Percentiles rank a stretch among this genome's conserved stretches.
phyloP scores from a whole-genome alignment of 2,113 vertebrate species.

The Tetrao urogallus region DNA sequence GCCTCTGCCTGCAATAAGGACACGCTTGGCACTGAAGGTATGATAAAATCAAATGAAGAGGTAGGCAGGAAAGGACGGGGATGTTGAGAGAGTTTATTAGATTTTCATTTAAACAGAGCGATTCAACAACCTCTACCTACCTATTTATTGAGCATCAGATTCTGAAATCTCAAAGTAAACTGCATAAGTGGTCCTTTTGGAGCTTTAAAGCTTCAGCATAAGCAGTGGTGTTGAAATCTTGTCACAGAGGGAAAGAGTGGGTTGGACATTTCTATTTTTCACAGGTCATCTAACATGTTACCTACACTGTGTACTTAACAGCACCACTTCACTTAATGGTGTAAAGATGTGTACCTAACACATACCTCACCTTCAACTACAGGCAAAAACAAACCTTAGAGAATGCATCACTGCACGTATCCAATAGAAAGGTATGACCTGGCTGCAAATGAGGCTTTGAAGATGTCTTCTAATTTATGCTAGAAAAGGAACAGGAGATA shows the following conservation, averaged over 20 bases:
- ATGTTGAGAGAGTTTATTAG: neutral
- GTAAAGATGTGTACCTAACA: neutral
- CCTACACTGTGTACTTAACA: neutral
- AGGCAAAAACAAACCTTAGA: neutral
- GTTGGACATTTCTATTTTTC: constrained; percentile 1
- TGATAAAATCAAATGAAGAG: neutral
- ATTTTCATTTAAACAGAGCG: neutral
- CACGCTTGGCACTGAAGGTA: neutral
- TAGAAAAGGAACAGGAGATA: constrained; percentile 2
- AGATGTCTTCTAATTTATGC: neutral
- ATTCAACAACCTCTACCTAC: neutral
- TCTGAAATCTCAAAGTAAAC: neutral
- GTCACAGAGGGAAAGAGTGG: neutral
- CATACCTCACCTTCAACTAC: neutral
- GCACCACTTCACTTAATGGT: neutral
- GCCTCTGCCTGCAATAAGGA: neutral
- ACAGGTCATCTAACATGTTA: neutral
- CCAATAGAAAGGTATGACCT: neutral
- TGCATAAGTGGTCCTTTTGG: neutral
- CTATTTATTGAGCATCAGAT: neutral
- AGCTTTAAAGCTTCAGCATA: neutral
- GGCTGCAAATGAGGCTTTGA: neutral
- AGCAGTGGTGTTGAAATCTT: neutral
- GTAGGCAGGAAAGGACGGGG: neutral
- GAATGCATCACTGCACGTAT: rapidly evolving